A percentile compares a stretch with the other conserved stretches of the same genome.
Evolutionary conservation across 2,888 invertebrate genomes (phyloP).

Genomic region (Aphrophora alni): DNA sequence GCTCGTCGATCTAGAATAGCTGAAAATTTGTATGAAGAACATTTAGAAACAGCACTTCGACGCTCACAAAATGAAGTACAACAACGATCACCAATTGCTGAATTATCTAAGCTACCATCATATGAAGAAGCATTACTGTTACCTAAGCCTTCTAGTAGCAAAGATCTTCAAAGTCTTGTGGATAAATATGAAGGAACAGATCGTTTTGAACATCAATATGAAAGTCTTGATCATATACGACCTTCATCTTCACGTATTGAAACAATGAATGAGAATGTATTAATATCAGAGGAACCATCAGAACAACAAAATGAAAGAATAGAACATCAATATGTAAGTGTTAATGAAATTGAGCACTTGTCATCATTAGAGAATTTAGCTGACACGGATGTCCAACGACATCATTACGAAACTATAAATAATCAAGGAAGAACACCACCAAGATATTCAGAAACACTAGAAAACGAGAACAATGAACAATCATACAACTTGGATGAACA

Average conservation of each 20-base stretch:
- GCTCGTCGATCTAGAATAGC: not conserved
- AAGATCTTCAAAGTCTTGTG: conserved; percentile 21
- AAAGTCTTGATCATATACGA: not conserved
- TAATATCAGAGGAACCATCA: not conserved
- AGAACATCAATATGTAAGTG: not conserved
- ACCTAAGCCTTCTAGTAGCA: conserved; percentile 16
- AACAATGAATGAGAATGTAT: not conserved
- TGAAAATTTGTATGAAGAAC: conserved; percentile 22
- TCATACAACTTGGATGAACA: not conserved
- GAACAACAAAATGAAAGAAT: not conserved
- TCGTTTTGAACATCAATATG: conserved; percentile 18
- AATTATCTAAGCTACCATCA: conserved; percentile 30
- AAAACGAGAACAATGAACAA: not conserved
- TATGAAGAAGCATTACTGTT: conserved; percentile 31
- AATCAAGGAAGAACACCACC: not conserved
- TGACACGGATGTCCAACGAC: not conserved
- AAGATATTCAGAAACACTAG: not conserved
- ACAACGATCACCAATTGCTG: conserved; percentile 17
- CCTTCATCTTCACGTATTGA: not conserved
- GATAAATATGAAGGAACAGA: conserved; percentile 21
- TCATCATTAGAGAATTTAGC: not conserved
- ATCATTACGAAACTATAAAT: not conserved
- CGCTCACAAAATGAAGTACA: conserved; percentile 28
- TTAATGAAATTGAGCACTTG: not conserved
- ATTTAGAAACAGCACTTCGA: conserved; percentile 26